Base-by-base conservation (phyloP, 1,140 invertebrate genomes). In the Drosophila dunni region DNA sequence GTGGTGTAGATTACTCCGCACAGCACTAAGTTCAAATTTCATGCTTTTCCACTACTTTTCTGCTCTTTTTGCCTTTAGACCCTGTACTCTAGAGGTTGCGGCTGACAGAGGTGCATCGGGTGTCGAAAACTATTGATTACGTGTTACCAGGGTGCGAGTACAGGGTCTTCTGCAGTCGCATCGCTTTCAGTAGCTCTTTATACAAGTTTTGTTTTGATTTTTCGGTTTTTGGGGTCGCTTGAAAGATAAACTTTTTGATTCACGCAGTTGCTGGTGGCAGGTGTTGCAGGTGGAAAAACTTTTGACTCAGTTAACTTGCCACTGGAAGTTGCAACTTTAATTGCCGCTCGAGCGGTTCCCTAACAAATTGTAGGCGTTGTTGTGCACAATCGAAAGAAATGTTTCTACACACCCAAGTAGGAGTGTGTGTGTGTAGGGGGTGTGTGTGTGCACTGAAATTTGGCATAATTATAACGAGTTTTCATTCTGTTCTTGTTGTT, bases 381-480 rank as follows among this genome's bases (percentile, higher is more conserved):
- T 24, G n/a, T 46, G 29, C 44, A 51, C 64, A 81, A 78, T 67
- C 67, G 60, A 40, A 72, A 61, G 61, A 79, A 71, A 63, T 62
- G 44, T 36, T 20, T 64, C 51, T 69, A 34, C 40, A 56, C 36
- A 40, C 17, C 50, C 11, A 36, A 9, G 17, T 40, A 56, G 15
- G 20, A 38, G 20, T 65, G 5, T 17, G 8, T 29, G n/a, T 57
- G 40, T 13, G 40, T 42, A 11, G 13, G 10, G 10, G 40, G 40
- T 38, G 36, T 38, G 10, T 38, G 9, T 38, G 36, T 67, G 44
- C 50, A 38, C 45, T 56, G 34, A 71, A 71, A 71, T 77, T 79
- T 77, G 45, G 60, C 61, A 70, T 83, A 83, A 88, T 82, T 86
- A 88, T 88, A 86, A 88, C 71, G 68, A 54, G 75, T 79, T 88